Base-by-base conservation (phyloP, 2,113 vertebrate genomes). In the Hypanus sabinus region DNA sequence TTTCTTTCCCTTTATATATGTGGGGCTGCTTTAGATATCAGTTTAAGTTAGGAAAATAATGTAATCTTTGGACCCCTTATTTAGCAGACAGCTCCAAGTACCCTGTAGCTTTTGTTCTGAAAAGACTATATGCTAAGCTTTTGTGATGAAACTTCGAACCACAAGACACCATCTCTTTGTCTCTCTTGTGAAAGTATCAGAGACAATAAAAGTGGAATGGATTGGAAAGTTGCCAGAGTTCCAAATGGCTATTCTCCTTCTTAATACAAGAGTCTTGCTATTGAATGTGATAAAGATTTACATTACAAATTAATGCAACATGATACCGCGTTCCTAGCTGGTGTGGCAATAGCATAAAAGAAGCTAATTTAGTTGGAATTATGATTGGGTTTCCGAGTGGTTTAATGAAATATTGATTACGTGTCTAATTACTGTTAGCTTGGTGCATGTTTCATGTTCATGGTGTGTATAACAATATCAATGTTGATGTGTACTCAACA, bases 281-380 rank as follows among this genome's bases (percentile, higher is more conserved):
- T 71, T 55, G 91, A 14, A 75, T 73, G 70, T 73, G 91, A 93
- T 75, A 73, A 73, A 93, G 22, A 73, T 93, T 93, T 93, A 93
- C 36, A 93, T 93, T 73, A 73, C 38, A 93, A 93, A 93, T 93
- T 24, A 93, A 3, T 73, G 68, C 85, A 90, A 46, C 55, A 93
- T 27, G 36, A 73, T 73, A 55, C 22, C 33, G 22, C 38, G 73
- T 93, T 68, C 22, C 22, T 46, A 36, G 22, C 68, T 55, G 24
- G 70, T 55, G 38, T 46, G 22, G 70, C 33, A 46, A 93, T 22
- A 55, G 24, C 55, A 36, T 75, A 11, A 73, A 38, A 73, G 36
- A 46, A 93, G 14, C 10, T 38, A 73, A 16, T 75, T 93, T 93
- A 73, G 10, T 93, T 93, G 68, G 70, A 30, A 30, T 93, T 75